phyloP scores from a whole-genome alignment of 2,113 vertebrate species.

The Podilymbus podiceps region DNA sequence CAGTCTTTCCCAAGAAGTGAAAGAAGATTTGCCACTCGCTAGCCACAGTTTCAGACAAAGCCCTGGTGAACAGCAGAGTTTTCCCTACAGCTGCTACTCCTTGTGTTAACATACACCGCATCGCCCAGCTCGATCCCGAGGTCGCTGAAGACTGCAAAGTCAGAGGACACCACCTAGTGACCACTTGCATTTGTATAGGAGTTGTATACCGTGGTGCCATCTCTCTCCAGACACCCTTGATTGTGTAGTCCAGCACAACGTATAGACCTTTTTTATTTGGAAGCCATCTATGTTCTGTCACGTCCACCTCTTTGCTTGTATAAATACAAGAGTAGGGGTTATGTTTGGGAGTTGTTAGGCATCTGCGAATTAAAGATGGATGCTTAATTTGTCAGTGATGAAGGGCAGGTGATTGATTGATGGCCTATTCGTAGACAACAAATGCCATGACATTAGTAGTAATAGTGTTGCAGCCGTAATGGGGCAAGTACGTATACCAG shows the following conservation, averaged over 20 bases:
- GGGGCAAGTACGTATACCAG: not conserved
- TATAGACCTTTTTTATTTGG: not conserved
- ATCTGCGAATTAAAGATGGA: constrained; percentile 22
- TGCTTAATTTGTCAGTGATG: not conserved
- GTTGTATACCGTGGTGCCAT: fast-evolving
- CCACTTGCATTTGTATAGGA: not conserved
- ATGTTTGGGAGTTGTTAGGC: not conserved
- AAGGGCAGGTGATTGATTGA: not conserved
- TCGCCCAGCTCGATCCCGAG: not conserved
- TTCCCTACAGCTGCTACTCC: not conserved
- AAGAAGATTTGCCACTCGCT: not conserved
- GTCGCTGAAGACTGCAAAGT: not conserved
- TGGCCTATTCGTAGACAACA: not conserved
- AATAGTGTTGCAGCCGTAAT: not conserved
- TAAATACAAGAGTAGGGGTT: not conserved
- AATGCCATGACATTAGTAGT: not conserved
- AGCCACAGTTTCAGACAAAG: not conserved
- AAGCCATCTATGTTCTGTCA: not conserved
- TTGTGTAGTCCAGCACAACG: not conserved
- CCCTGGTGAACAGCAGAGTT: not conserved
- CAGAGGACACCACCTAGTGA: constrained; percentile 57
- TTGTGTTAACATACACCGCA: not conserved
- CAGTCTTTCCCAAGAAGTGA: not conserved
- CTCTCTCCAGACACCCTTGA: not conserved
- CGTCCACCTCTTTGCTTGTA: not conserved